Percentiles rank a stretch among this genome's conserved stretches.
Conservation (phyloP, 2,797 vertebrate species). For the Anomalospiza imberbis region DNA sequence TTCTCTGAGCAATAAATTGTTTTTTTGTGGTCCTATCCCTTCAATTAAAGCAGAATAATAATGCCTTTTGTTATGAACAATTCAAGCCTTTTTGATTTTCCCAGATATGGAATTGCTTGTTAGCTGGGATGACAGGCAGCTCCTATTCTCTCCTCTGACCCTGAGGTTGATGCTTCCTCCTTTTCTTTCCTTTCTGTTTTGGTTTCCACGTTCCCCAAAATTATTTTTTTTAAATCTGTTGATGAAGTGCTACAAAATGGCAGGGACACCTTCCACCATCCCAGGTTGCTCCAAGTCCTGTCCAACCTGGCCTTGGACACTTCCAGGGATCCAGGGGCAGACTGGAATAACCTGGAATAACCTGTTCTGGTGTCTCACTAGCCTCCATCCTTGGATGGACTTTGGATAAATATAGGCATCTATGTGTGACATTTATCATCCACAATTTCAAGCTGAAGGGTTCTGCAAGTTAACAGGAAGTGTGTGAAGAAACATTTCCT, state of each 20-base stretch:
- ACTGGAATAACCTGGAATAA: background rate
- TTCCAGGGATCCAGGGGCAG: background rate
- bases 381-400: background rate
- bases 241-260: accelerated
- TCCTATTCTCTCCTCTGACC: background rate
- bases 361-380: background rate
- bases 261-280: background rate
- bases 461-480: background rate
- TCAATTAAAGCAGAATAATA: background rate
- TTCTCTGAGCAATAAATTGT: background rate
- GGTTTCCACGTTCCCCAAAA: accelerated
- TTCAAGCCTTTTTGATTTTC: background rate
- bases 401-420: background rate
- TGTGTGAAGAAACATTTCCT: background rate
- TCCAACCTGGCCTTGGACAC: background rate
- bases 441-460: background rate
- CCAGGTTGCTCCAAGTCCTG: accelerated
- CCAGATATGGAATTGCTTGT: background rate
- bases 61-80: background rate
- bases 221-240: background rate
- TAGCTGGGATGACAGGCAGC: background rate
- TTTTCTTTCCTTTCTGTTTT: background rate
- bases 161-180: background rate
- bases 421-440: background rate
- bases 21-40: background rate